Percentiles rank a stretch among this genome's conserved stretches.
Evolutionary conservation across 2,797 vertebrate genomes (phyloP).

Genomic region (Pseudocheirus occidentalis): DNA sequence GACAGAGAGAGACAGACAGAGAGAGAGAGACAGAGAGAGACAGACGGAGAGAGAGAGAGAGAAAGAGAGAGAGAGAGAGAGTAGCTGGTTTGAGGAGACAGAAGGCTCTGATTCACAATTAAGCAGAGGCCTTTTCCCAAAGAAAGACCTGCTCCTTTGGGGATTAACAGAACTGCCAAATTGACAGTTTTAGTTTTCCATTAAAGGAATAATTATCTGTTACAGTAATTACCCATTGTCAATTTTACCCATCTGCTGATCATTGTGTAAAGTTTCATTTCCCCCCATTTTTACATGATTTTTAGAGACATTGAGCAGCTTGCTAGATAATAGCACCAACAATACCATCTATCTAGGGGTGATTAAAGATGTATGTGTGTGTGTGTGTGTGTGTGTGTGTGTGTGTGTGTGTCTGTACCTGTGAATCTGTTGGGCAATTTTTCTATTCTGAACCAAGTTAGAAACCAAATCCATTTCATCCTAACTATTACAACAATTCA

Average conservation of each 20-base stretch:
- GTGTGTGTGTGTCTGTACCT: not conserved
- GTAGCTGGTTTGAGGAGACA: not conserved
- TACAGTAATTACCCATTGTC: conserved; percentile 22
- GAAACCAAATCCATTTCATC: conserved; percentile 4
- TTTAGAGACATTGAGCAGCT: not conserved
- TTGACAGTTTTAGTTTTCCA: conserved; percentile 37
- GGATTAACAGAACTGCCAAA: conserved; percentile 50
- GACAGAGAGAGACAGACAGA: not conserved
- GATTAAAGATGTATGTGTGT: not conserved
- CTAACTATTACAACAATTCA: not conserved
- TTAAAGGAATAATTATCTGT: conserved; percentile 35
- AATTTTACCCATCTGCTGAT: conserved; percentile 32
- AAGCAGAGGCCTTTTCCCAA: not conserved
- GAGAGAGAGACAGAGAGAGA: no score
- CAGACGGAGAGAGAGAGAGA: not conserved
- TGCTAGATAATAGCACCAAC: not conserved
- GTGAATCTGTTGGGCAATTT: not conserved
- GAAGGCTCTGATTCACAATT: not conserved
- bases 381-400: not conserved
- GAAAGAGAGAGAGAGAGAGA: not conserved
- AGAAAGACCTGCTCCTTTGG: not conserved
- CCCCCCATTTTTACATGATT: not conserved
- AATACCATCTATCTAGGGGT: not conserved
- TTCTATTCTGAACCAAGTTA: not conserved
- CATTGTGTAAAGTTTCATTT: not conserved